These are phyloP conservation scores for Galeopterus variegatus DNA, from an alignment of 2,113 vertebrate genomes.

Conservation along the genomic window DNA sequence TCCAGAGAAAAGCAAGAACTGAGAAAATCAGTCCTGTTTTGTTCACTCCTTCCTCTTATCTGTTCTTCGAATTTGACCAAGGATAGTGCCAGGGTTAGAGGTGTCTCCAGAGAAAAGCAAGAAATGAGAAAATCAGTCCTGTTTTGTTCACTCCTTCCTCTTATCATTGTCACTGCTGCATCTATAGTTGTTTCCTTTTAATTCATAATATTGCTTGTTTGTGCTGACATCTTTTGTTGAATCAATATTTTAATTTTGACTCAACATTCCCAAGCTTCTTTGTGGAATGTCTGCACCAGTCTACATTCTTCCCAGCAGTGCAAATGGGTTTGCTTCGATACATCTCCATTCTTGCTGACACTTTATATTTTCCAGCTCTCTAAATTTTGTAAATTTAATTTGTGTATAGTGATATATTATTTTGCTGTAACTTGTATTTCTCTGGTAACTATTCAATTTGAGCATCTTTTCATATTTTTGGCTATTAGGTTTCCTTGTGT, in stretches of 20 bases:
- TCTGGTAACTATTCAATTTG: not conserved
- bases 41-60: not conserved
- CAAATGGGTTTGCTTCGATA: accelerated
- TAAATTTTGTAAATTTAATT: not conserved
- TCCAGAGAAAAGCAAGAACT: not conserved
- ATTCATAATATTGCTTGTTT: not conserved
- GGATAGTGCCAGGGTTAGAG: not conserved
- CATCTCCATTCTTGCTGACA: not conserved
- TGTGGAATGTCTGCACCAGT: not conserved
- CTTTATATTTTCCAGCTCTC: not conserved
- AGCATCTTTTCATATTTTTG: not conserved
- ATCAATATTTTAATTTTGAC: not conserved
- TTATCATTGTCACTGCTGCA: not conserved
- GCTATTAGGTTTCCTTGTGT: not conserved
- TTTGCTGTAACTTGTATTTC: not conserved
- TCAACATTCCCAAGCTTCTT: not conserved
- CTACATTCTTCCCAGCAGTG: accelerated
- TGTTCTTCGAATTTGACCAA: not conserved
- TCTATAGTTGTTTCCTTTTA: not conserved
- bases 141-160: not conserved
- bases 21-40: not conserved
- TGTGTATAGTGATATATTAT: not conserved
- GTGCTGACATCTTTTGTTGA: not conserved
- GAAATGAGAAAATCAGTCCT: not conserved
- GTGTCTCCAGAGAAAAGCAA: not conserved